phyloP scores from a whole-genome alignment of 30 jellyfish, hydroid and myxozoan species.

The Cassiopea xamachana region DNA sequence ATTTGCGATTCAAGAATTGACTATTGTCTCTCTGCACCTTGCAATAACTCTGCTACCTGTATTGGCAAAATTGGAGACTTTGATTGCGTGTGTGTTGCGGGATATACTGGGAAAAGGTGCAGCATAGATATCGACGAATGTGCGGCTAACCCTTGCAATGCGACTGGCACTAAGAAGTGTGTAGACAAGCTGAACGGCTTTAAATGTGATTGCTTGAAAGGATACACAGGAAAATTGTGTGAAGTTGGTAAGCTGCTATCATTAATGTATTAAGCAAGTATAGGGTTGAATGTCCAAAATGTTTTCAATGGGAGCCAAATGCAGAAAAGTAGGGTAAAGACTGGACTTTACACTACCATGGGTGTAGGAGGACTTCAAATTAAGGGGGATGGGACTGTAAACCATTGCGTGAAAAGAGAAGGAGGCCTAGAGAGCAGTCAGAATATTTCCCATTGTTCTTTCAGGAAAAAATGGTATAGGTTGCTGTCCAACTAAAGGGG shows the following conservation, averaged over 20 bases:
- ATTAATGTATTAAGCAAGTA: not conserved
- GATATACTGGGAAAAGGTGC: slow-evolving; percentile 80
- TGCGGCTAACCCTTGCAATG: slow-evolving; percentile 76
- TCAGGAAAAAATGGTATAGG: too few relatives aligned
- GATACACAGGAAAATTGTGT: slow-evolving; percentile 74
- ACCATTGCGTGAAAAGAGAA: too few relatives aligned
- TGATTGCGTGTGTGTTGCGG: slow-evolving; percentile 67
- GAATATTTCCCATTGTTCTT: too few relatives aligned
- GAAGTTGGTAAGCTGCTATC: slow-evolving; percentile 66
- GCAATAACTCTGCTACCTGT: slow-evolving; percentile 72
- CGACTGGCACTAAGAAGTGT: slow-evolving; percentile 72
- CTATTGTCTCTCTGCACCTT: slow-evolving; percentile 66
- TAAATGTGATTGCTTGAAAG: slow-evolving; percentile 64
- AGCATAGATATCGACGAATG: slow-evolving; percentile 67
- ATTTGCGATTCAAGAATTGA: slow-evolving; percentile 67
- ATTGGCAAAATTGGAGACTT: slow-evolving; percentile 56
- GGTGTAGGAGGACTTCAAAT: too few relatives aligned
- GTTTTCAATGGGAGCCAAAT: too few relatives aligned
- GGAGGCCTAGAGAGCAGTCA: too few relatives aligned
- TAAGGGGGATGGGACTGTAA: too few relatives aligned
- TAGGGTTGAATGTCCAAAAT: too few relatives aligned
- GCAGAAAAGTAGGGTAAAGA: too few relatives aligned
- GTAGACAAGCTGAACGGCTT: slow-evolving; percentile 50
- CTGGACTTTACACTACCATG: too few relatives aligned
- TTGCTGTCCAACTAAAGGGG: too few relatives aligned